Evolutionary conservation across 2,888 invertebrate genomes (phyloP).

Genomic region (Thymelicus sylvestris): DNA sequence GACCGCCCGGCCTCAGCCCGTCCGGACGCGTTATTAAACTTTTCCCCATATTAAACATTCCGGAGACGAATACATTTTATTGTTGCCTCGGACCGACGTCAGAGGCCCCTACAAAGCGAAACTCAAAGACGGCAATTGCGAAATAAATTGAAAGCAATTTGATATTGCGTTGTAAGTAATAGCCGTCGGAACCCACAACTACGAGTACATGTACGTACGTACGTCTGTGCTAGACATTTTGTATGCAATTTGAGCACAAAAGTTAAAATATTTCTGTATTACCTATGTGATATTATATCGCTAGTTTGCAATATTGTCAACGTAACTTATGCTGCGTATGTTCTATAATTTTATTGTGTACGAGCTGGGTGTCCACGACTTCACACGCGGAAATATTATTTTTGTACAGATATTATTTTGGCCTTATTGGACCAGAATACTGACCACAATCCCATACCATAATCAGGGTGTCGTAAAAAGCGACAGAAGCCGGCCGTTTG

Average conservation of each 20-base stretch:
- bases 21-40: conserved; percentile 85
- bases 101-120: conserved; percentile 84
- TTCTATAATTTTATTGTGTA: too few species aligned
- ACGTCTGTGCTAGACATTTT: conserved; percentile 72
- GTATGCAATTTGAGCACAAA: conserved; percentile 61
- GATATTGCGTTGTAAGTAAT: conserved; percentile 85
- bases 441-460: too few species aligned
- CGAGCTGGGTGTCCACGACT: too few species aligned
- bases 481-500: too few species aligned
- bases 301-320: too few species aligned
- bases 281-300: background rate
- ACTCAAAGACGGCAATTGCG: conserved; percentile 85
- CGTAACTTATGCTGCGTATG: too few species aligned
- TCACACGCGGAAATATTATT: too few species aligned
- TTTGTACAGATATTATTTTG: too few species aligned
- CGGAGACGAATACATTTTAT: conserved; percentile 86
- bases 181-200: conserved; percentile 77
- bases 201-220: conserved; percentile 2
- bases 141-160: conserved; percentile 85
- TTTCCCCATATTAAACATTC: conserved; percentile 86
- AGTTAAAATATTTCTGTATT: conserved; percentile 52
- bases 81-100: conserved; percentile 84
- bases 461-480: too few species aligned
- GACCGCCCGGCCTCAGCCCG: conserved; percentile 63
- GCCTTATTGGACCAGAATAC: too few species aligned